Base-by-base conservation (phyloP, 23 tunicate species). In the Aplidium turbinatum region DNA sequence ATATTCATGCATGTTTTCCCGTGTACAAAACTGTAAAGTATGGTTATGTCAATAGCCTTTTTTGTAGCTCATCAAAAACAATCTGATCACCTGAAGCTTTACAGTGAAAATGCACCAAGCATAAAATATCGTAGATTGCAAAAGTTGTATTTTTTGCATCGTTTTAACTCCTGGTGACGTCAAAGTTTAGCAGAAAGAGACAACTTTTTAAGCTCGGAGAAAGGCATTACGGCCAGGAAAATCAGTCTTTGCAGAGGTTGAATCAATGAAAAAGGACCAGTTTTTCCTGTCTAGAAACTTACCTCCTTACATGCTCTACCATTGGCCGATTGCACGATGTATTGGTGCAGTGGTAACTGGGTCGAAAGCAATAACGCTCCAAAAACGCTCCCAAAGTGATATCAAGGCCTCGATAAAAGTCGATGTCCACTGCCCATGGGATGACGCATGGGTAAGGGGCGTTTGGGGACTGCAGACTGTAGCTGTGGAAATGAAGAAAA, bases 271-370 rank as follows among this genome's bases (percentile, higher is more conserved):
- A n/a, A n/a, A n/a, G n/a, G n/a, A n/a, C n/a, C n/a, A n/a, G n/a
- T n/a, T n/a, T n/a, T n/a, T n/a, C n/a, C n/a, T n/a, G n/a, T n/a
- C n/a, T 5, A 16, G 23, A 58, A n/a, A n/a, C 39, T 19, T 21
- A 86, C 86, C 97, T 91, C 68, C 97, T 56, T 1, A 91, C 79
- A 68, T 91, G 97, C 39, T 91, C 97, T 1, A 91, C 86, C 97
- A 91, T 91, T 18, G 97, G 92, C 34, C 97, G 46, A 32, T 80
- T 79, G 77, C 97, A 91, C 2, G 82, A 34, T 9, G 82, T 30
- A 32, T 72, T 82, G 1, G 89, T 85, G 39, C 97, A 91, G 27
- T 67, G 86, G 66, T 91, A 91, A 39, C 76, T 91, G 3, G 97
- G 86, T 53, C 97, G 72, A 55, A 91, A 91, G 75, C 97, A 91